These are phyloP conservation scores for Ailuropoda melanoleuca DNA, from an alignment of 2,113 vertebrate species.

Conservation along the genomic window DNA sequence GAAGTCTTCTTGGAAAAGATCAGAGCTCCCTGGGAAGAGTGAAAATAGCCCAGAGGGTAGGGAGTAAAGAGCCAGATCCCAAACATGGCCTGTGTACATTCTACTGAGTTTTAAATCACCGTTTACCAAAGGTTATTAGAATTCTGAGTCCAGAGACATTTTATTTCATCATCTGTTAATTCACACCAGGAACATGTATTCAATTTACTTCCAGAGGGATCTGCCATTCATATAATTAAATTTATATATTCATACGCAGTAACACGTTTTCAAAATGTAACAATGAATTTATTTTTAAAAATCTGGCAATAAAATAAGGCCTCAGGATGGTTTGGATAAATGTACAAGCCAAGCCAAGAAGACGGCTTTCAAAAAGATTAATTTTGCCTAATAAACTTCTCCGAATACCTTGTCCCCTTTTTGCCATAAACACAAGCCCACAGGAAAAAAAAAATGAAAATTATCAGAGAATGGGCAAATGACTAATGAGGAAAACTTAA, in stretches of 20 bases:
- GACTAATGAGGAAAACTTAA: conserved; percentile 50
- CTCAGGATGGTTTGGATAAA: conserved; percentile 10
- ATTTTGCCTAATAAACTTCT: conserved; percentile 15
- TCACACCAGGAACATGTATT: conserved; percentile 19
- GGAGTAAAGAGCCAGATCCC: background rate
- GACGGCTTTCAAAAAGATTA: background rate
- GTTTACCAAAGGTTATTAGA: background rate
- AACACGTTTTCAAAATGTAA: conserved; percentile 40
- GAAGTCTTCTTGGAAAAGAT: background rate
- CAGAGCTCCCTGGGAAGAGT: background rate
- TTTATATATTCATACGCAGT: background rate
- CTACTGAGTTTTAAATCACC: background rate
- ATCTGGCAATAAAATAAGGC: conserved; percentile 22
- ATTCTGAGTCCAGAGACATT: conserved; percentile 20
- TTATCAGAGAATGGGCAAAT: conserved; percentile 14
- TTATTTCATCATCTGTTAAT: conserved; percentile 51
- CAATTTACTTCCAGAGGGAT: conserved; percentile 3
- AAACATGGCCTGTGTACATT: background rate
- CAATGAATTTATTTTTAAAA: background rate
- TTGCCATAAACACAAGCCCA: background rate
- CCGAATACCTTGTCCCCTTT: background rate
- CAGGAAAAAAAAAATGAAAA: conserved; percentile 15
- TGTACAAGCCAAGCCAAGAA: background rate
- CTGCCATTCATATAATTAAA: conserved; percentile 32
- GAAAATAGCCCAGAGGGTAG: background rate